Base-by-base conservation (phyloP, 2,113 vertebrate genomes). In the Protobothrops flavoviridis region DNA sequence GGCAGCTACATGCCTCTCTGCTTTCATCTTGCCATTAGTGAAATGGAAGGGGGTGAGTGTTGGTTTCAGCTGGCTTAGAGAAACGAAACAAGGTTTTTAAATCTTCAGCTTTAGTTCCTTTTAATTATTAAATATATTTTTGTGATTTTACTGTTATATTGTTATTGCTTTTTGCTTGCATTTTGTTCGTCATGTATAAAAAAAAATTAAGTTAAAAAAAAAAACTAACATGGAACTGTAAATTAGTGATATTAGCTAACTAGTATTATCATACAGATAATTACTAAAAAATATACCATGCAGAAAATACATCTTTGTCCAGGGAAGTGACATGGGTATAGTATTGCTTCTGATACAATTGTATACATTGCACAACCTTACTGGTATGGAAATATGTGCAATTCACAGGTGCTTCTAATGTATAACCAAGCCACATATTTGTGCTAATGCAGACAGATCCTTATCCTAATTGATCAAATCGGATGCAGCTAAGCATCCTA, bases 391-490 rank as follows among this genome's bases (percentile, higher is more conserved):
- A 26, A 23, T 52, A 50, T 57, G 50, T 52, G 9, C 7, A 61
- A 39, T 24, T 93, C 56, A 86, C 55, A 56, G 86, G 23, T 90
- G 88, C 56, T 43, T 59, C 81, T 87, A 57, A 87, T 87, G 55
- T 90, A 57, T 33, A 93, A 93, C 92, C 92, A 90, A 90, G 50
- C 92, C 81, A 93, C 81, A 29, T 64, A 64, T 52, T 93, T 90
- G 89, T 59, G 56, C 74, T 87, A 90, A 89, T 93, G 92, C 92
- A 93, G 92, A 93, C 92, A 93, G 43, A 45, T 87, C 56, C 45
- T 90, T 56, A 45, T 52, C 45, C 85, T 92, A 53, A 56, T 10
- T 69, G 87, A 24, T 33, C 39, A 61, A 15, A n/a, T n/a, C 5
- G 33, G n/a, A 81, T 45, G 59, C 45, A 86, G 5, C 91, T 55